These are phyloP conservation scores for Acanthosoma haemorrhoidale DNA, from an alignment of 2,888 invertebrate species.

Conservation along the genomic window DNA sequence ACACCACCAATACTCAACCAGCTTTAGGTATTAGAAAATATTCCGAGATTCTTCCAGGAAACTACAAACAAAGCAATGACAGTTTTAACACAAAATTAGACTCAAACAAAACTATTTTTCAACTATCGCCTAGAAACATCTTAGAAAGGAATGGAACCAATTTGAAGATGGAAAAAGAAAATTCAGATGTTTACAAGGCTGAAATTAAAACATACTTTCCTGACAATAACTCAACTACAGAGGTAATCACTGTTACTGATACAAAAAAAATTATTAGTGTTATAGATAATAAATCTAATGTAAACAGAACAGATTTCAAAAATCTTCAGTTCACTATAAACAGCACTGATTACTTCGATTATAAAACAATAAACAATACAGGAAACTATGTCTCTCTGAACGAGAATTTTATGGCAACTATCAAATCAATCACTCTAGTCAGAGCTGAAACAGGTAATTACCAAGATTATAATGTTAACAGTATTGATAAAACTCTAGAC, in stretches of 20 bases:
- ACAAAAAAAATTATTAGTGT: background rate
- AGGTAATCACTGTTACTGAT: background rate
- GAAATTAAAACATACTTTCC: background rate
- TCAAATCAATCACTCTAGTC: background rate
- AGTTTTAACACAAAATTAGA: too few relatives aligned
- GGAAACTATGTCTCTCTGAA: background rate
- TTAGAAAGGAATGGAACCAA: too few relatives aligned
- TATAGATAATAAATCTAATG: background rate
- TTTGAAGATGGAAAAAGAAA: too few relatives aligned
- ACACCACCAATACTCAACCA: background rate
- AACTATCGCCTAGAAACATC: too few relatives aligned
- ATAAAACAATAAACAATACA: too few relatives aligned
- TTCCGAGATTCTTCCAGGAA: background rate
- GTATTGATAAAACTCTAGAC: background rate
- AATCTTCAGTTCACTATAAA: too few relatives aligned
- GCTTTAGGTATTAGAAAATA: background rate
- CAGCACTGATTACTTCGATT: too few relatives aligned
- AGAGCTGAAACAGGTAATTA: background rate
- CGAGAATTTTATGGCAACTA: background rate
- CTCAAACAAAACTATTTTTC: too few relatives aligned
- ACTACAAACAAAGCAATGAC: too few relatives aligned
- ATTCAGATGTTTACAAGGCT: background rate
- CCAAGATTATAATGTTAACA: background rate
- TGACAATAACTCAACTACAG: background rate
- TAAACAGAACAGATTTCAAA: background rate